Percentiles rank a stretch among this genome's conserved stretches.
phyloP scores from a whole-genome alignment of 2,113 vertebrate species.

The Syngnathoides biaculeatus region DNA sequence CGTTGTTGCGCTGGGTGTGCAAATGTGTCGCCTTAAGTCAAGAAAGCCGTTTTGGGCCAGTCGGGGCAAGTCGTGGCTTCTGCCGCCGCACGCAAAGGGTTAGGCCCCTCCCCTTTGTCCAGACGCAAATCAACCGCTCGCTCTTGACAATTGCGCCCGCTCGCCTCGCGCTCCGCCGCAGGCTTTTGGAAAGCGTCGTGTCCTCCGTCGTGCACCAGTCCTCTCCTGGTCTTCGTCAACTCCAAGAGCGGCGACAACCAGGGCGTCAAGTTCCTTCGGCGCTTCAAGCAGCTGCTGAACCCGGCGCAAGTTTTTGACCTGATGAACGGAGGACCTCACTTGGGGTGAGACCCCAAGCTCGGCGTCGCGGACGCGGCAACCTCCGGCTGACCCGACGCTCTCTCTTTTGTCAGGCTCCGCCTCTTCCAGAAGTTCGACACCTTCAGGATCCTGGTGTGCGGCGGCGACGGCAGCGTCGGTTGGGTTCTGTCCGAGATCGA shows the following conservation, averaged over 20 bases:
- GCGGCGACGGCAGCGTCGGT: constrained; percentile 95
- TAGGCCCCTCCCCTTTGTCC: too few relatives aligned
- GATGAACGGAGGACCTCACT: constrained; percentile 97
- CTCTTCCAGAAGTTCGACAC: constrained; percentile 98
- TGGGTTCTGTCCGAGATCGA: constrained; percentile 99
- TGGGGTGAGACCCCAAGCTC: constrained; percentile 77
- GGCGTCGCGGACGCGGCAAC: not conserved
- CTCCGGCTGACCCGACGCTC: not conserved
- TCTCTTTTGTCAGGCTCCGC: constrained; percentile 74
- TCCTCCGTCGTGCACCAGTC: constrained; percentile 91
- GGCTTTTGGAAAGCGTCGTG: constrained; percentile 98
- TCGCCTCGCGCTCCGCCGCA: constrained; percentile 27
- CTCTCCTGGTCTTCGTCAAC: constrained; percentile 94
- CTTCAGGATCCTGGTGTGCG: constrained; percentile 94
- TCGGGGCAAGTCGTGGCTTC: too few relatives aligned
- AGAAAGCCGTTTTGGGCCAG: too few relatives aligned
- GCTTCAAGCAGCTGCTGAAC: constrained; percentile 96
- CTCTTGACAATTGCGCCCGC: not conserved
- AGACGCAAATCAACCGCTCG: too few relatives aligned
- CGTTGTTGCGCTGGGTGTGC: too few relatives aligned
- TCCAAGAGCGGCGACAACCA: constrained; percentile 98
- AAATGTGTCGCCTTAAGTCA: too few relatives aligned
- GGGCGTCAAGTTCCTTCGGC: constrained; percentile 92
- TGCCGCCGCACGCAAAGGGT: too few relatives aligned
- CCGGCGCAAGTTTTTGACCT: constrained; percentile 97